Evolutionary conservation across 2,888 invertebrate genomes (phyloP), one percentile per base, ranked within the genome.

Genomic region (Plebejus anna): DNA sequence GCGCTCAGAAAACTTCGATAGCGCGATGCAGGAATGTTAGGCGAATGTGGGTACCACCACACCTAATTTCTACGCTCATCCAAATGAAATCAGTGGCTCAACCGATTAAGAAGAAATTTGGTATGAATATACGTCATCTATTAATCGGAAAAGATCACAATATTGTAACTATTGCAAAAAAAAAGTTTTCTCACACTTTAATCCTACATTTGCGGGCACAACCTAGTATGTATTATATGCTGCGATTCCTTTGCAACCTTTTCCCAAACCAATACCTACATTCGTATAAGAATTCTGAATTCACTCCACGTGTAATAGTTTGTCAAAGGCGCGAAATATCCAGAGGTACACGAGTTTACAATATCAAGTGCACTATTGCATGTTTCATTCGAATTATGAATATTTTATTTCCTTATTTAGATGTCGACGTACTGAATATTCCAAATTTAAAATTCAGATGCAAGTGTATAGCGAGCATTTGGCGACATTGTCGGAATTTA

Each of bases 401-500:
- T 38, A 76, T 70, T 76, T 57, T 76, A 76, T 72, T 57, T 76
- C 38, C 70, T 70, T 71, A 76, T 61, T 77, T 77, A 47, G 61
- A 77, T 70, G 72, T 47, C 73, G 77, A 70, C 78, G 75, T 59
- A 57, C 70, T 76, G 70, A 76, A 78, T 76, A 78, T 78, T 75
- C 75, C 75, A 4, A 77, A 73, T 77, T 77, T 76, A 70, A 75
- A 77, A 79, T 79, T 79, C 79, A 79, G 78, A 78, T 75, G 75
- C 28, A 70, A 77, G 77, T 76, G 76, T 66, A 22, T 22, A 76
- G 77, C 73, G 80, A 83, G 82, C 81, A 83, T 84, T 83, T 80
- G 80, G 81, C 82, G 82, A 86, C 86, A 88, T 85, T 86, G 85
- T 89, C 81, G 83, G 83, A 86, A 87, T 89, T 86, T 86, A 88